Conservation (phyloP, 2,888 invertebrate genomes). For the Unio pictorum region DNA sequence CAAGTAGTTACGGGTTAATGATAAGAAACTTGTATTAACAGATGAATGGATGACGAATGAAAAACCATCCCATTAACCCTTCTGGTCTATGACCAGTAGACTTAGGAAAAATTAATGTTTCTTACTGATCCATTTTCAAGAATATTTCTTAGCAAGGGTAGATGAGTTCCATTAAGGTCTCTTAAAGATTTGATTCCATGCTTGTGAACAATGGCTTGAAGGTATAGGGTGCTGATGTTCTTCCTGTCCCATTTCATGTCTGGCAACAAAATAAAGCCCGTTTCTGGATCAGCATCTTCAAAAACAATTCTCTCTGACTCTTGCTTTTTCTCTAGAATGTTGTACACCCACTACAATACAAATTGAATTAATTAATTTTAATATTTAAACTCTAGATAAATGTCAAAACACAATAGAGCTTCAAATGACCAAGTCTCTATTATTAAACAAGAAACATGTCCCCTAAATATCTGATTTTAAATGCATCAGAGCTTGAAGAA, state of each 20-base stretch:
- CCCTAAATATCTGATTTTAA: no score
- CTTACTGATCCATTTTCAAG: slow-evolving; percentile 81
- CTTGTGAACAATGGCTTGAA: slow-evolving; percentile 84
- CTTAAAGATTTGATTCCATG: slow-evolving; percentile 86
- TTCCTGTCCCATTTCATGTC: slow-evolving; percentile 97
- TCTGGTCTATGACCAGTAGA: background rate
- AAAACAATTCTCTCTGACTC: slow-evolving; percentile 91
- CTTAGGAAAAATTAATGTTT: slow-evolving; percentile 11
- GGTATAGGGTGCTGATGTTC: slow-evolving; percentile 83
- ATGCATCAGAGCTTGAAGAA: no score
- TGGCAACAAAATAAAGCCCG: slow-evolving; percentile 83
- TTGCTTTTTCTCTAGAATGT: slow-evolving; percentile 91
- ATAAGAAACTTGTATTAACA: background rate
- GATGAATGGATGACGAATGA: background rate
- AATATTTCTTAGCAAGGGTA: slow-evolving; percentile 88
- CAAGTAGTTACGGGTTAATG: no score
- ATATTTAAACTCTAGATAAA: no score
- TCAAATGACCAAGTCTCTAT: no score
- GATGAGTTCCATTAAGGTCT: slow-evolving; percentile 83
- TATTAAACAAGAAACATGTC: no score
- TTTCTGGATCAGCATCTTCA: slow-evolving; percentile 83
- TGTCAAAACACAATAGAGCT: no score
- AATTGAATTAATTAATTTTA: background rate
- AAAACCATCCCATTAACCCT: background rate
- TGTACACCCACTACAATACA: slow-evolving; percentile 92